Base-by-base conservation (phyloP, 2,113 vertebrate species). In the Lasiurus cinereus region DNA sequence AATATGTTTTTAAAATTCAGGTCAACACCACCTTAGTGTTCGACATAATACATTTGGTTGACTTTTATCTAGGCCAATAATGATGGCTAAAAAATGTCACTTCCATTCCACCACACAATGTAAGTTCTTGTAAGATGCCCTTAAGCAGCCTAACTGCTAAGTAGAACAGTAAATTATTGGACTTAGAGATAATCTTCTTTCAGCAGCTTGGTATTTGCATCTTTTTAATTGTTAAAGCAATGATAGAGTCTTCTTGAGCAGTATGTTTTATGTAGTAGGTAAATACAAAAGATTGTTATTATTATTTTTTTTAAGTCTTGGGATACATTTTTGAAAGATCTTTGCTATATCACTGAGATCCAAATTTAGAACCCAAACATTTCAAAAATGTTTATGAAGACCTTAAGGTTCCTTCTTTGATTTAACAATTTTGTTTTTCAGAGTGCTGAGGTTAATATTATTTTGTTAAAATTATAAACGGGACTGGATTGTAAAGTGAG, bases 191-290 rank as follows among this genome's bases (percentile, higher is more conserved):
- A 96, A 97, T 97, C 92, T 97, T 97, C 91, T 95, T 95, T 96
- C 48, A 66, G 91, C 31, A 91, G 91, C 89, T 97, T 98, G 96
- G 88, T 97, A 97, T 98, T 98, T 98, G 96, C 98, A 78, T 85
- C 85, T 83, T 98, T 98, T 98, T 98, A 98, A 98, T 98, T 98
- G 98, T 98, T 97, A 96, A 91, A 90, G 92, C 92, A 98, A 98
- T 98, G 98, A 97, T 0, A 1, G 52, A 85, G 50, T 98, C 94
- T 98, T 93, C 62, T 97, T 39, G 59, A 95, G 93, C 62, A 93
- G 82, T 27, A 94, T 94, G 78, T 98, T 95, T 92, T 78, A 83
- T 54, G 84, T 88, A 90, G 67, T 96, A 83, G 90, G 84, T 88
- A 96, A 96, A 90, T 88, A 90, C 62, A 90, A 87, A 94, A 96